A percentile compares a stretch with the other conserved stretches of the same genome.
These are phyloP conservation scores for Tetrao urogallus DNA, from an alignment of 2,113 vertebrate species.

Conservation along the genomic window DNA sequence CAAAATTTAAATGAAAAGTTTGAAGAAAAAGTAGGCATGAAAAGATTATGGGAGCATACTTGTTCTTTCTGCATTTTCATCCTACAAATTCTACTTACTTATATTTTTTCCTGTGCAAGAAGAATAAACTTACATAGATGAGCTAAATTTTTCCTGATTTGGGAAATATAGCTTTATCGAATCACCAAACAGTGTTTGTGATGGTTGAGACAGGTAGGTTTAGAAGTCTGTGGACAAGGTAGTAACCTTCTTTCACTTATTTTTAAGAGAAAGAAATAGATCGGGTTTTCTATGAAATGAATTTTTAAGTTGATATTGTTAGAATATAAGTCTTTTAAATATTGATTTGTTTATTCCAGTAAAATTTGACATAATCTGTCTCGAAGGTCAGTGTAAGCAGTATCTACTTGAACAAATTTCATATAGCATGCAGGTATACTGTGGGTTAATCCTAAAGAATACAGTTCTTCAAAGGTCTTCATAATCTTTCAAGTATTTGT, in stretches of 20 bases:
- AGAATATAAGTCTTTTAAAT: conserved; percentile 52
- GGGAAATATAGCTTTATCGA: background rate
- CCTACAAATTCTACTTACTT: background rate
- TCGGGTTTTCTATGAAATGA: conserved; percentile 4
- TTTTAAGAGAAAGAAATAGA: background rate
- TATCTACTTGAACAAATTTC: conserved; percentile 40
- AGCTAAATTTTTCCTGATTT: background rate
- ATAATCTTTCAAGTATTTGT: conserved; percentile 47
- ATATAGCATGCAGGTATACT: conserved; percentile 11
- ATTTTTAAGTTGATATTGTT: conserved; percentile 47
- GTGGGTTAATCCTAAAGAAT: conserved; percentile 50
- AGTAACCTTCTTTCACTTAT: background rate
- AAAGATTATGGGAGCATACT: background rate
- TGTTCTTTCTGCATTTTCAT: background rate
- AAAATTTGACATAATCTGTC: conserved; percentile 7
- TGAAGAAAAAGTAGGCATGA: background rate
- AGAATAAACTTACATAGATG: background rate
- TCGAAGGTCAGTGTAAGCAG: conserved; percentile 16
- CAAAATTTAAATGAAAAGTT: background rate
- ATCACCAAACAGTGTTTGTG: background rate
- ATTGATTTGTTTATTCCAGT: conserved; percentile 44
- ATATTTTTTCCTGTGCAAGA: background rate
- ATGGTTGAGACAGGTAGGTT: background rate
- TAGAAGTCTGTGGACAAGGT: background rate
- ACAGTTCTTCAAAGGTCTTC: conserved; percentile 43